Conservation (phyloP, 2,888 invertebrate genomes). For the Cephus spinipes region DNA sequence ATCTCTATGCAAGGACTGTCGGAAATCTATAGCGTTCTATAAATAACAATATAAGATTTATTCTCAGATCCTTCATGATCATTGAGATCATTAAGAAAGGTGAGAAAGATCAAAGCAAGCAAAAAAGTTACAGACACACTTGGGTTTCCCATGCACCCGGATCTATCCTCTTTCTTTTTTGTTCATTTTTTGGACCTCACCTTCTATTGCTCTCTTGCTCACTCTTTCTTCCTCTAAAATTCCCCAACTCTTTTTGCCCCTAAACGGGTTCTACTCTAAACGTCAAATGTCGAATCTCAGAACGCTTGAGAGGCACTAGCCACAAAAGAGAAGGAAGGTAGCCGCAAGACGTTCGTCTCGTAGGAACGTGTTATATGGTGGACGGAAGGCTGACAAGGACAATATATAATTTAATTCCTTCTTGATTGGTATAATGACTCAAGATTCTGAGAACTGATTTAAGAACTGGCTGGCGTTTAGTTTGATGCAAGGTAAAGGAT, state of each 20-base stretch:
- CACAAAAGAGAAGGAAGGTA: background rate
- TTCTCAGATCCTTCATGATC: background rate
- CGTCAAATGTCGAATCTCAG: background rate
- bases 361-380: background rate
- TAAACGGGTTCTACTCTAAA: background rate
- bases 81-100: background rate
- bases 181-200: constrained; percentile 22
- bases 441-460: background rate
- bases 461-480: background rate
- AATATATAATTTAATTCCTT: background rate
- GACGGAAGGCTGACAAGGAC: background rate
- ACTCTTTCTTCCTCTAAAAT: background rate
- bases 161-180: constrained; percentile 24
- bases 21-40: background rate
- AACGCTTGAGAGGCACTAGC: background rate
- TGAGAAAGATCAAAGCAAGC: background rate
- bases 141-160: constrained; percentile 48
- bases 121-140: constrained; percentile 17
- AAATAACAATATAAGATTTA: background rate
- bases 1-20: background rate
- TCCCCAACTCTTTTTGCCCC: background rate
- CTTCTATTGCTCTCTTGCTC: constrained; percentile 39
- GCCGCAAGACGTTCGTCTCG: background rate
- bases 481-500: background rate
- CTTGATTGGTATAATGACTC: background rate